A percentile compares a stretch with the other conserved stretches of the same genome.
Evolutionary conservation across 2,113 vertebrate species (phyloP).

Genomic region (Spheniscus mendiculus): DNA sequence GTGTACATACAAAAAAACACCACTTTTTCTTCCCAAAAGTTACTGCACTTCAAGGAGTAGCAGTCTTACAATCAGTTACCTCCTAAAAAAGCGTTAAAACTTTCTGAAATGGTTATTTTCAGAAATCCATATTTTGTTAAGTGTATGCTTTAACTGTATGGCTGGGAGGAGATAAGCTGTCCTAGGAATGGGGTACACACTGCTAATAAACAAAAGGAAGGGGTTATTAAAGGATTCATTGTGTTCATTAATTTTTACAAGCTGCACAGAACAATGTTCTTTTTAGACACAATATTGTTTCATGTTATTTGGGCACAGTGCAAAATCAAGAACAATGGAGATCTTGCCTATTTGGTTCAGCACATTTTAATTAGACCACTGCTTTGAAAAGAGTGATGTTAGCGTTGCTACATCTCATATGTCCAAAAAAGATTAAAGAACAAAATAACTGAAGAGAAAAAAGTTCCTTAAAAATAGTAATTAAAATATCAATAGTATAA

Average conservation of each 20-base stretch:
- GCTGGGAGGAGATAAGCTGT: neutral
- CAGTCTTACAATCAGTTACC: neutral
- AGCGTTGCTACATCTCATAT: neutral
- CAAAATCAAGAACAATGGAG: slow-evolving; percentile 12
- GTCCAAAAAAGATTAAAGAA: neutral
- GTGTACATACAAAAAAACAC: accelerated
- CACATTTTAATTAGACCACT: slow-evolving; percentile 12
- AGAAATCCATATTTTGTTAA: neutral
- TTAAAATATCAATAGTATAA: slow-evolving; percentile 21
- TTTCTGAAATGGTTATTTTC: neutral
- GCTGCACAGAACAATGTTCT: neutral
- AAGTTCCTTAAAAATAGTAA: slow-evolving; percentile 2
- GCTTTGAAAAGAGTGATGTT: neutral
- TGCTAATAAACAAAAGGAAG: neutral
- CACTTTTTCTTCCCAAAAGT: neutral
- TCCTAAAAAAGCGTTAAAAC: neutral
- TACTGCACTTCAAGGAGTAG: neutral
- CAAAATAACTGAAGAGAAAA: neutral
- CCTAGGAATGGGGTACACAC: neutral
- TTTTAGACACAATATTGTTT: neutral
- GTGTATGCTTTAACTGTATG: neutral
- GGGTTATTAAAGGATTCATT: neutral
- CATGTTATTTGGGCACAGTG: neutral
- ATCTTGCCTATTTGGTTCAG: slow-evolving; percentile 3
- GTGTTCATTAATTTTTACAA: neutral